These are phyloP conservation scores for Xestia xanthographa DNA, from an alignment of 2,888 invertebrate genomes.

Conservation along the genomic window DNA sequence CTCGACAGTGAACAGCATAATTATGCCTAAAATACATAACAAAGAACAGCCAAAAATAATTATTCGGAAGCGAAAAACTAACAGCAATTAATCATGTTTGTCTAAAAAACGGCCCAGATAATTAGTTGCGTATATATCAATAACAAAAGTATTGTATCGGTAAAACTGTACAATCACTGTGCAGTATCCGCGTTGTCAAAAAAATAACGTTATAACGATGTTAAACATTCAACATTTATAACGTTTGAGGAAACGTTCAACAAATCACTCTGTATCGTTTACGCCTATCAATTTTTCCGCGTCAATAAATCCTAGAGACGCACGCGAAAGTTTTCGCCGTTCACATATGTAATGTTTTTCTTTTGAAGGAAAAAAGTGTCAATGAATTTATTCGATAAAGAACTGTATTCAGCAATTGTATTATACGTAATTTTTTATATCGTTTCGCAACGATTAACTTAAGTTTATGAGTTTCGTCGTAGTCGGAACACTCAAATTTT, in stretches of 20 bases:
- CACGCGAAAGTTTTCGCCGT: neutral
- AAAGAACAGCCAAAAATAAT: constrained; percentile 1
- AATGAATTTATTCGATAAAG: neutral
- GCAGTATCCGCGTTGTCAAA: constrained; percentile 51
- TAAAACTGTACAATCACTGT: constrained; percentile 27
- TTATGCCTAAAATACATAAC: constrained; percentile 24
- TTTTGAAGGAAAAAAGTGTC: neutral
- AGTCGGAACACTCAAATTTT: too few relatives aligned
- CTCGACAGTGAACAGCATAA: constrained; percentile 7
- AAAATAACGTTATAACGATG: constrained; percentile 19
- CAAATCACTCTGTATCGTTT: constrained; percentile 41
- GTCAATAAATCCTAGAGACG: constrained; percentile 3
- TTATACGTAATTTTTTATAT: too few relatives aligned
- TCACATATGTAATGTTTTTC: neutral
- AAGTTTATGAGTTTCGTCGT: too few relatives aligned
- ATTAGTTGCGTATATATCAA: constrained; percentile 40
- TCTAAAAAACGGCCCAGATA: constrained; percentile 32
- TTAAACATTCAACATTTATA: constrained; percentile 15
- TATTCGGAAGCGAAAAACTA: constrained; percentile 34
- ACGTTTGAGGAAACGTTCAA: constrained; percentile 37
- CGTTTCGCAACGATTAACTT: too few relatives aligned
- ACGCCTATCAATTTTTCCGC: constrained; percentile 39
- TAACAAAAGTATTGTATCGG: constrained; percentile 31
- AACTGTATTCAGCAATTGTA: too few relatives aligned
- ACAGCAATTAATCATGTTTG: constrained; percentile 46